phyloP scores from a whole-genome alignment of 1,140 invertebrate species.

The Musca vetustissima region DNA sequence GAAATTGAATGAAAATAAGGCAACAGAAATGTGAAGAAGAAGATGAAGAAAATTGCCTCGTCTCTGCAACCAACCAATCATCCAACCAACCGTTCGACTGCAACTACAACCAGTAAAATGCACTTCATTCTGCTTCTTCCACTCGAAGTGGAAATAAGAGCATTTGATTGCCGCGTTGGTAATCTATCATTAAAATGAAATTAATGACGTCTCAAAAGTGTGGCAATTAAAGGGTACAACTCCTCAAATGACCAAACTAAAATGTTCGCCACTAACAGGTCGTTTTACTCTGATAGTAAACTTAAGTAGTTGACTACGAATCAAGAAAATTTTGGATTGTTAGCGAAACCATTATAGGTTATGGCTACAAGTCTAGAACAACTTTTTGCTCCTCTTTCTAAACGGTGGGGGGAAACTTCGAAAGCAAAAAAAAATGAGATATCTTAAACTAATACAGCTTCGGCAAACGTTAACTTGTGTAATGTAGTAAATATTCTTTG shows the following conservation, averaged over 20 bases:
- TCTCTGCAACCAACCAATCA: no score
- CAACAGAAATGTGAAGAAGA: no score
- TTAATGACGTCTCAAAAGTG: slow-evolving; percentile 2
- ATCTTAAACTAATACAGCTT: not conserved
- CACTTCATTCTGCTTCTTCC: no score
- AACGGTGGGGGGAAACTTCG: not conserved
- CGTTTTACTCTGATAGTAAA: not conserved
- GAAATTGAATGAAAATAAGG: no score
- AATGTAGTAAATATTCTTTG: not conserved
- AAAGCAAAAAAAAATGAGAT: not conserved
- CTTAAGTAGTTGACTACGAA: not conserved
- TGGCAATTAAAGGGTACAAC: not conserved
- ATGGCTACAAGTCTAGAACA: no score
- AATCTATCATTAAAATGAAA: slow-evolving; percentile 22
- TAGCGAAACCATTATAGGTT: no score
- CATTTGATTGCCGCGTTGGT: slow-evolving; percentile 8
- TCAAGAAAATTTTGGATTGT: no score
- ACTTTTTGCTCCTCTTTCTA: no score
- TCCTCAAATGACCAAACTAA: not conserved
- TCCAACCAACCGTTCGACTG: no score
- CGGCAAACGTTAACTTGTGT: not conserved
- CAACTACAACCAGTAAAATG: no score
- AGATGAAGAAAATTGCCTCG: no score
- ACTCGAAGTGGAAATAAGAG: not conserved
- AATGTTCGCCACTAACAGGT: no score